Base-by-base conservation (phyloP, 1,140 invertebrate genomes). In the Drosophila pandora region DNA sequence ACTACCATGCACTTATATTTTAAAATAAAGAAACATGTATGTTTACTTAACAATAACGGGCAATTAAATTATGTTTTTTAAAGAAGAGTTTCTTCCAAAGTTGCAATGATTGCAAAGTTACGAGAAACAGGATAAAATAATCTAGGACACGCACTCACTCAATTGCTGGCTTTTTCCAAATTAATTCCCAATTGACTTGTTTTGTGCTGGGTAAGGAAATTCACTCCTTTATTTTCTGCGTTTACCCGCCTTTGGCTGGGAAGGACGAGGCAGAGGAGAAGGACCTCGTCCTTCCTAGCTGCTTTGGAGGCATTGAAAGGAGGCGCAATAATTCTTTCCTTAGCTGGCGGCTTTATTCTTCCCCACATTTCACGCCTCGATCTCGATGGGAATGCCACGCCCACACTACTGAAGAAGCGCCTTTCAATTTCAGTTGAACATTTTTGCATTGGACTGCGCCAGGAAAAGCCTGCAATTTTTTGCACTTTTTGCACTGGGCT, bases 391-490 rank as follows among this genome's bases (percentile, higher is more conserved):
- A 65, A 70, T 70, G 67, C 41, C 62, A 77, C 79, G 77, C 79
- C 79, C 77, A 64, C 56, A 6, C 37, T 25, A 17, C 64, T 61
- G 64, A 58, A 72, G 50, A 62, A 56, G 41, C 49, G 77, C 77
- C 62, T 80, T 80, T 80, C 77, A 76, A 82, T 77, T 80, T 82
- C 62, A 64, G 60, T 57, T 47, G 60, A 45, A 34, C 48, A 59
- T 69, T 80, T 79, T 79, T 79, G 76, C 67, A 76, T 71, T 62
- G 21, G 28, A 43, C 17, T 37, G 43, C 21, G 23, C 55, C 28
- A 30, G 13, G 55, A 45, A 54, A 49, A 64, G 39, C 39, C 37
- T 64, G 72, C 77, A 80, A 82, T 80, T 81, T 76, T 79, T 79
- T 79, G 76, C 76, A 72, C 67, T 79, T 70, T 71, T 68, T 57